Evolutionary conservation across 2,797 vertebrate species (phyloP).

Genomic region (Danio choprae): DNA sequence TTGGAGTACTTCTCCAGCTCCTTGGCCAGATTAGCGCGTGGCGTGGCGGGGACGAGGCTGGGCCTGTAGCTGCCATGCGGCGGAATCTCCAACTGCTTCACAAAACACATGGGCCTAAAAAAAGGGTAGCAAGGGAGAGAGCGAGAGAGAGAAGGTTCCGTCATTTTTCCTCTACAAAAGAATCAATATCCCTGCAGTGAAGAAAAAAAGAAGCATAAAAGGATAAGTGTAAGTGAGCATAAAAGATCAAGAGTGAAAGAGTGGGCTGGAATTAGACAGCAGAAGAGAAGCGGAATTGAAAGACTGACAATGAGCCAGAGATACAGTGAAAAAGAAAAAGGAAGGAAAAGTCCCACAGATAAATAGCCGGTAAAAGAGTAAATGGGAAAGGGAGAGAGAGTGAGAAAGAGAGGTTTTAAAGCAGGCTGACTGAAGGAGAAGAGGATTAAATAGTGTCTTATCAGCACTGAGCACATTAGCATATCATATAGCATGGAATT

Average conservation of each 20-base stretch:
- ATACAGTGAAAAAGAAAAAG: slow-evolving; percentile 41
- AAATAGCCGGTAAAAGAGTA: slow-evolving; percentile 41
- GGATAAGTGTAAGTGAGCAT: slow-evolving; percentile 55
- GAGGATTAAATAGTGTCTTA: slow-evolving; percentile 82
- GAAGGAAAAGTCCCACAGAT: slow-evolving; percentile 46
- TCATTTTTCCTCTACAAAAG: slow-evolving; percentile 47
- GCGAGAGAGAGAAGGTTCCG: slow-evolving; percentile 29
- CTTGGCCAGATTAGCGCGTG: slow-evolving; percentile 95
- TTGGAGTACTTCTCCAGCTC: slow-evolving; percentile 99
- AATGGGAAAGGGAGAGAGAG: slow-evolving; percentile 34
- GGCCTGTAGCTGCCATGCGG: slow-evolving; percentile 92
- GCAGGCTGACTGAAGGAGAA: slow-evolving; percentile 64
- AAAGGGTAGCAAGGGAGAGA: slow-evolving; percentile 45
- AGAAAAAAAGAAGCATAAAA: slow-evolving; percentile 45
- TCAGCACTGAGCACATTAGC: slow-evolving; percentile 80
- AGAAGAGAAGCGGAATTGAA: slow-evolving; percentile 51
- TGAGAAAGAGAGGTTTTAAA: slow-evolving; percentile 45
- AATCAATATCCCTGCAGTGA: slow-evolving; percentile 50
- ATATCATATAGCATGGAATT: slow-evolving; percentile 79
- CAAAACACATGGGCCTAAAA: slow-evolving; percentile 96
- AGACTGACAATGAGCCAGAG: slow-evolving; percentile 48
- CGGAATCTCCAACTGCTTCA: slow-evolving; percentile 96
- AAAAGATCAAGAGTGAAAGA: slow-evolving; percentile 54
- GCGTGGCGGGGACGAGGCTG: slow-evolving; percentile 88
- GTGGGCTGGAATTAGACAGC: slow-evolving; percentile 51